phyloP scores from a whole-genome alignment of 2,888 invertebrate species.

The Drosophila paracracens region DNA sequence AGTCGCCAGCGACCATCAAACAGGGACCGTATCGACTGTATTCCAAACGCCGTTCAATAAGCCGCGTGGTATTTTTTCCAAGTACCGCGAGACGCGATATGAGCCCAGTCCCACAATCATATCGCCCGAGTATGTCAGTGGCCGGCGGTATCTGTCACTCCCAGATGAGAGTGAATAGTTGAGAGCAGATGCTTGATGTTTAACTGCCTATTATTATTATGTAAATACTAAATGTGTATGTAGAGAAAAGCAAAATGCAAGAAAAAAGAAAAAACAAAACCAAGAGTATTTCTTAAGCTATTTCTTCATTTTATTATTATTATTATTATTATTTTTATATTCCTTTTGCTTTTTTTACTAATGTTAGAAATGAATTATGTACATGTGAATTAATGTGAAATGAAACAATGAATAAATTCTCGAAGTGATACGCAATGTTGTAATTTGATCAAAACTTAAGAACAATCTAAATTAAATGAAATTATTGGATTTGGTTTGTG shows the following conservation, averaged over 20 bases:
- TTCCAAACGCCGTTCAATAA: constrained; percentile 70
- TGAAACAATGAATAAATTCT: constrained; percentile 22
- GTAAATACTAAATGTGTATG: constrained; percentile 13
- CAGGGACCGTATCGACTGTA: constrained; percentile 24
- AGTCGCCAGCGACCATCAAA: constrained; percentile 15
- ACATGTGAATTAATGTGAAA: constrained; percentile 4
- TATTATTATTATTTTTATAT: not conserved
- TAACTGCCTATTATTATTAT: constrained; percentile 39
- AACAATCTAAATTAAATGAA: not conserved
- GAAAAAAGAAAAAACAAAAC: not conserved
- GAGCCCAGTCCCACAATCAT: constrained; percentile 14
- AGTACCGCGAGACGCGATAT: constrained; percentile 67
- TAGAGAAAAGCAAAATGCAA: not conserved
- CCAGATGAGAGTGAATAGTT: constrained; percentile 34
- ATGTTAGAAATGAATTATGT: not conserved
- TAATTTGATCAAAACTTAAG: not conserved
- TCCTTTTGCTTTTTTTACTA: not conserved
- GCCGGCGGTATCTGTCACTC: not conserved
- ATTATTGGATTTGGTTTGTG: not conserved
- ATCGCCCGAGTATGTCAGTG: constrained; percentile 8
- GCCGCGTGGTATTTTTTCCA: constrained; percentile 68
- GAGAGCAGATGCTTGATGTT: constrained; percentile 6
- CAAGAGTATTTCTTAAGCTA: constrained; percentile 8
- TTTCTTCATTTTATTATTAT: constrained; percentile 3
- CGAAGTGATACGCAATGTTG: not conserved